These are phyloP conservation scores for Brachyhypopomus gauderio DNA, from an alignment of 2,113 vertebrate genomes.

Conservation along the genomic window DNA sequence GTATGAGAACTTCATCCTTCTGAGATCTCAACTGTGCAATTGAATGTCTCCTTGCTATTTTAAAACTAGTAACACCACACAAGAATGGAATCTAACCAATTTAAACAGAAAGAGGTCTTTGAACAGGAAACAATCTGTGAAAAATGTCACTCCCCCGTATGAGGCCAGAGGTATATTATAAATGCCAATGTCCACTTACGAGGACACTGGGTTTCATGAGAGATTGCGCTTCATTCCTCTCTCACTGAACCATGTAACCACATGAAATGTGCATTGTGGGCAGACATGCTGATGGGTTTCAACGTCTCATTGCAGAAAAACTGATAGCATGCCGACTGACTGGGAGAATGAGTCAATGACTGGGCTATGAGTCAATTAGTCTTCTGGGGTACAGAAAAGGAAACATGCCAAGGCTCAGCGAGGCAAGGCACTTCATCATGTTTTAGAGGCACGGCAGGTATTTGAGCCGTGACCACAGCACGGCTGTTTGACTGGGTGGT, in stretches of 20 bases:
- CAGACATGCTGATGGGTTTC: background rate
- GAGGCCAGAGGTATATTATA: too few species aligned
- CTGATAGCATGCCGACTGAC: background rate
- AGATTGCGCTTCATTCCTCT: background rate
- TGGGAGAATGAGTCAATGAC: background rate
- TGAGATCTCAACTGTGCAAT: too few species aligned
- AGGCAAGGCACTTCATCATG: background rate
- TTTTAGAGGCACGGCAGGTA: constrained; percentile 3
- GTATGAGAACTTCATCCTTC: too few species aligned
- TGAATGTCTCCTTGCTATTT: too few species aligned
- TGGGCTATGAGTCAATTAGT: background rate
- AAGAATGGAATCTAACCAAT: too few species aligned
- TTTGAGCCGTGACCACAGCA: background rate
- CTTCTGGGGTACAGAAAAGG: background rate
- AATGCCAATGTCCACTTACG: too few species aligned
- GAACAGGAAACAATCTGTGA: too few species aligned
- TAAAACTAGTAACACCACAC: too few species aligned
- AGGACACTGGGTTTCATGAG: too few species aligned
- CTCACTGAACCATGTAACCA: background rate
- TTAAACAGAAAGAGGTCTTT: too few species aligned
- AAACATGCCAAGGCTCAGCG: background rate
- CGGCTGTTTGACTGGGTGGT: background rate
- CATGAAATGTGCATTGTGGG: background rate
- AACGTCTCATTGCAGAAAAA: background rate
- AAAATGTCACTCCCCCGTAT: too few species aligned